A percentile compares a stretch with the other conserved stretches of the same genome.
Evolutionary conservation across 2,113 vertebrate species (phyloP).

Genomic region (Xiphophorus maculatus): DNA sequence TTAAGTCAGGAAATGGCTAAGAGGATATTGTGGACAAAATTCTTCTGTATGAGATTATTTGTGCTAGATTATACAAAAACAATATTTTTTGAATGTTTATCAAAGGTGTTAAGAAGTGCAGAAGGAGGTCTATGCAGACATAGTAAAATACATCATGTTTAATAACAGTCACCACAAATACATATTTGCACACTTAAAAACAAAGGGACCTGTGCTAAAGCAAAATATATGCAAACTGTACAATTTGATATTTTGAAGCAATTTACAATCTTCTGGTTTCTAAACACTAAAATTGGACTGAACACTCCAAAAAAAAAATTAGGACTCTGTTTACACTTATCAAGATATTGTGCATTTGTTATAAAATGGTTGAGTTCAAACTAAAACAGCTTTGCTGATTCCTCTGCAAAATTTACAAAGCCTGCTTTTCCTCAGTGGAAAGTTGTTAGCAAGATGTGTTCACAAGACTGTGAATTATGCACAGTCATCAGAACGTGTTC

Average conservation of each 20-base stretch:
- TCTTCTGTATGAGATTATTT: no score
- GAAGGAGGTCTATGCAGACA: no score
- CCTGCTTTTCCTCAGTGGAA: slow-evolving; percentile 2
- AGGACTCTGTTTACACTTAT: background rate
- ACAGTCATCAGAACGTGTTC: slow-evolving; percentile 2
- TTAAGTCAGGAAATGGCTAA: no score
- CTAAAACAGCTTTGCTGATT: slow-evolving; percentile 5
- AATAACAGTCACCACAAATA: no score
- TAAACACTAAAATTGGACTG: background rate
- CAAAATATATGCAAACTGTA: background rate
- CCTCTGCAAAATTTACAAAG: slow-evolving; percentile 2
- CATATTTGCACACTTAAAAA: background rate
- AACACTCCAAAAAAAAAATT: background rate
- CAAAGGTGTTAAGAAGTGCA: no score
- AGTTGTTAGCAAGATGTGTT: slow-evolving; percentile 5
- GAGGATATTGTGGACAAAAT: no score
- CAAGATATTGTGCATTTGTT: background rate
- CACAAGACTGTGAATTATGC: slow-evolving; percentile 3
- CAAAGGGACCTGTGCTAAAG: background rate
- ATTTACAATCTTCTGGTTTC: background rate
- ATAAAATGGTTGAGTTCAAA: slow-evolving; percentile 1
- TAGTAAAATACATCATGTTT: no score
- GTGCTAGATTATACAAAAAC: no score
- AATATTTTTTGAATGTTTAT: no score
- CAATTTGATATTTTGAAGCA: background rate